Evolutionary conservation across 2,113 vertebrate species (phyloP).

Genomic region (Tiliqua scincoides): DNA sequence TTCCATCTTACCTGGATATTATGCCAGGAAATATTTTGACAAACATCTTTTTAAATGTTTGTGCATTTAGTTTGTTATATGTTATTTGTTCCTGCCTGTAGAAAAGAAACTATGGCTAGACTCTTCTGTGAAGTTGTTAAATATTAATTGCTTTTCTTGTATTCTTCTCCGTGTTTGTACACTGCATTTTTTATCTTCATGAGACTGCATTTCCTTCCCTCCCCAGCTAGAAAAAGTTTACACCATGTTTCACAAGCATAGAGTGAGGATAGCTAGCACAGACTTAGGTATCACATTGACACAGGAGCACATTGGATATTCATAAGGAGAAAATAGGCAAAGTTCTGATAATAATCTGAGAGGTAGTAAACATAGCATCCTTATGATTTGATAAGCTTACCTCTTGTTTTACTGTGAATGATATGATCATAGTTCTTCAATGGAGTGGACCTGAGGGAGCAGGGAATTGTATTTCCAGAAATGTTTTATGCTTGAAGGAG

Average conservation of each 20-base stretch:
- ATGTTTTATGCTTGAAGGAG: background rate
- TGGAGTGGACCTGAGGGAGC: too few species aligned
- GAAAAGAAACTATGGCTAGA: background rate
- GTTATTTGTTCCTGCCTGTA: background rate
- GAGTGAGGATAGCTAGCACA: too few species aligned
- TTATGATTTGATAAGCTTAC: background rate
- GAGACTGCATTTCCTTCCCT: background rate
- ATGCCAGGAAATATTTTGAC: background rate
- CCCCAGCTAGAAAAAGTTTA: background rate
- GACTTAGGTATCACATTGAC: too few species aligned
- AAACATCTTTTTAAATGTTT: background rate
- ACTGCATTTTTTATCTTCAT: background rate
- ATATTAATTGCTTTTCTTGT: background rate
- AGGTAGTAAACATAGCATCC: too few species aligned
- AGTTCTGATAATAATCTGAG: accelerated
- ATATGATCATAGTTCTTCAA: background rate
- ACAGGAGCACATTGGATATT: too few species aligned
- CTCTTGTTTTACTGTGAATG: background rate
- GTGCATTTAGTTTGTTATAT: background rate
- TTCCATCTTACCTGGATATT: background rate
- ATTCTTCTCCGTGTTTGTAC: background rate
- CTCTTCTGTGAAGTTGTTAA: background rate
- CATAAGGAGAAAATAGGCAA: too few species aligned
- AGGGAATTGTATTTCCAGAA: background rate
- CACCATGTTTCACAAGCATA: background rate